Percentiles rank a stretch among this genome's conserved stretches.
phyloP scores from a whole-genome alignment of 2,888 invertebrate species.

The Pinctada fucata region DNA sequence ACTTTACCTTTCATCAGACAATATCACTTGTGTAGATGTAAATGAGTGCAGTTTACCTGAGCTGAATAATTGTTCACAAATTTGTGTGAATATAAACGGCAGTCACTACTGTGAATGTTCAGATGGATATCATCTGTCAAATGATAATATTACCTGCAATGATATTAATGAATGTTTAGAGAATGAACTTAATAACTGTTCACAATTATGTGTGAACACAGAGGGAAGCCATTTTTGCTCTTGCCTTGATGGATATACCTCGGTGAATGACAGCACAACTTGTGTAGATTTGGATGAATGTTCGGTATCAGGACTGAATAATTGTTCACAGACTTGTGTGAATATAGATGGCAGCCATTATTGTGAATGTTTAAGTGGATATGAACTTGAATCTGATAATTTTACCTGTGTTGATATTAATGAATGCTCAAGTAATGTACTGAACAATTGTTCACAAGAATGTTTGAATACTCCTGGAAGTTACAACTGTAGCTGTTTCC shows the following conservation, averaged over 20 bases:
- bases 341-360: slow-evolving; percentile 1
- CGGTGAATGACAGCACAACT: background rate
- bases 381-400: background rate
- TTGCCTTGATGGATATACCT: slow-evolving; percentile 6
- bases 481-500: slow-evolving; percentile 17
- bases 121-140: background rate
- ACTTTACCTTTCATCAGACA: background rate
- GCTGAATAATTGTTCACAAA: slow-evolving; percentile 20
- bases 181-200: slow-evolving; percentile 12
- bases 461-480: slow-evolving; percentile 23
- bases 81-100: slow-evolving; percentile 3
- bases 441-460: slow-evolving; percentile 14
- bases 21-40: slow-evolving; percentile 4
- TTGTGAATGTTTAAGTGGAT: slow-evolving; percentile 12
- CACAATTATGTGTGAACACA: slow-evolving; percentile 2
- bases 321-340: slow-evolving; percentile 15
- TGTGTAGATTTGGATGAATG: slow-evolving; percentile 18
- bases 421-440: slow-evolving; percentile 11
- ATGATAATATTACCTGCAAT: background rate
- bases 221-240: slow-evolving; percentile 1
- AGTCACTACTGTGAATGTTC: slow-evolving; percentile 7
- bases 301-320: background rate
- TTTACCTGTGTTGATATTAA: slow-evolving; percentile 17
- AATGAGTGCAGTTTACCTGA: background rate
- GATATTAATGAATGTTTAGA: background rate